A percentile compares a stretch with the other conserved stretches of the same genome.
Conservation (phyloP, 64 coral and sea anemone species). For the Astreopora myriophthalma region DNA sequence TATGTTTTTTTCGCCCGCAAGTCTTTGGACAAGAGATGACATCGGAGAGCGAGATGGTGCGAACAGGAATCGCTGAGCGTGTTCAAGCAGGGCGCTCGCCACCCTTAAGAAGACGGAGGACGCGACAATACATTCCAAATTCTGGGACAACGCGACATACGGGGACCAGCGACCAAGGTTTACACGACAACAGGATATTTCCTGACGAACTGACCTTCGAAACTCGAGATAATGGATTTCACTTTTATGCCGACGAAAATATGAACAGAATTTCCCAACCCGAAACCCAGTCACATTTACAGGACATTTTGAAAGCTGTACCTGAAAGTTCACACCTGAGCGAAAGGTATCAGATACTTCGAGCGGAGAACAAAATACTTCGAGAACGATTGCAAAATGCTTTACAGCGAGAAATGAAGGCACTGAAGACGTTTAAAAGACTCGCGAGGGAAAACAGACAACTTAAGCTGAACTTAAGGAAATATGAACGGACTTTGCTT, state of each 20-base stretch:
- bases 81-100: slow-evolving; percentile 69
- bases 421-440: slow-evolving; percentile 94
- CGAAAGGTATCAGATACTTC: slow-evolving; percentile 90
- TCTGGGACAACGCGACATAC: neutral
- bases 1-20: neutral
- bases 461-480: slow-evolving; percentile 79
- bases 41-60: neutral
- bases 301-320: slow-evolving; percentile 14
- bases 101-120: slow-evolving; percentile 69
- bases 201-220: neutral
- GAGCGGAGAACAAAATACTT: slow-evolving; percentile 95
- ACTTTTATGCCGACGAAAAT: slow-evolving; percentile 57
- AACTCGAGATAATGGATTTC: slow-evolving; percentile 11
- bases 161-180: neutral
- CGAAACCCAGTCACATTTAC: slow-evolving; percentile 2
- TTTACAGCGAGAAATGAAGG: slow-evolving; percentile 95
- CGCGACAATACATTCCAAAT: slow-evolving; percentile 84
- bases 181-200: neutral
- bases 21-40: slow-evolving; percentile 21
- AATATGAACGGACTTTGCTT: slow-evolving; percentile 86
- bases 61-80: slow-evolving; percentile 50
- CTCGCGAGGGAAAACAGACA: slow-evolving; percentile 92
- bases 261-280: slow-evolving; percentile 46
- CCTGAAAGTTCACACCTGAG: slow-evolving; percentile 72
- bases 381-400: slow-evolving; percentile 95